These are phyloP conservation scores for Pedetes capensis DNA, from an alignment of 2,113 vertebrate genomes.

Conservation along the genomic window DNA sequence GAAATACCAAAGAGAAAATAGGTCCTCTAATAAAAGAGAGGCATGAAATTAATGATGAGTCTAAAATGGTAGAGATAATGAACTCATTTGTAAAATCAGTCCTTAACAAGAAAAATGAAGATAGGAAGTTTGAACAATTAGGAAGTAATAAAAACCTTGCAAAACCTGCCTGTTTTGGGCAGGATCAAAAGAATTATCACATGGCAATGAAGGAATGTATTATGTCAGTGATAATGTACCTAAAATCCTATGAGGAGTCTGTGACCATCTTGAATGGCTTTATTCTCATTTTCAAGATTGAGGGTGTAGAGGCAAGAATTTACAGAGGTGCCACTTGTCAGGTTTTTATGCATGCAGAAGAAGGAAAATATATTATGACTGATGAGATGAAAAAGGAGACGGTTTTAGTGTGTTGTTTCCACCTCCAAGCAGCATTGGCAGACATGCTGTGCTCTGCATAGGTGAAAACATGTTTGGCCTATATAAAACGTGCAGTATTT, in stretches of 20 bases:
- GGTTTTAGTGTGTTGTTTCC: not conserved
- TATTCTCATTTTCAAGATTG: not conserved
- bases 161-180: conserved; percentile 76
- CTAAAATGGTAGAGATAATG: conserved; percentile 79
- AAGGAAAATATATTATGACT: not conserved
- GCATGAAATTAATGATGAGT: conserved; percentile 78
- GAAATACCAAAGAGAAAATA: conserved; percentile 67
- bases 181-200: conserved; percentile 54
- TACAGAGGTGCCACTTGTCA: not conserved
- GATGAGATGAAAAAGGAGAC: not conserved
- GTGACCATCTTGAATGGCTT: not conserved
- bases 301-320: not conserved
- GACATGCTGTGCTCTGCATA: not conserved
- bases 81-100: conserved; percentile 80
- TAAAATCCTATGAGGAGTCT: not conserved
- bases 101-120: conserved; percentile 79
- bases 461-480: not conserved
- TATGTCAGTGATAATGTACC: not conserved
- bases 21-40: conserved; percentile 75
- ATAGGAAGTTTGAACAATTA: conserved; percentile 80
- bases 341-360: not conserved
- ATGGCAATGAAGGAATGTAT: conserved; percentile 9
- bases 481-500: not conserved
- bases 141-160: conserved; percentile 77
- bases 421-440: not conserved